phyloP scores from a whole-genome alignment of 2,113 vertebrate species.

The Entomyzon cyanotis region DNA sequence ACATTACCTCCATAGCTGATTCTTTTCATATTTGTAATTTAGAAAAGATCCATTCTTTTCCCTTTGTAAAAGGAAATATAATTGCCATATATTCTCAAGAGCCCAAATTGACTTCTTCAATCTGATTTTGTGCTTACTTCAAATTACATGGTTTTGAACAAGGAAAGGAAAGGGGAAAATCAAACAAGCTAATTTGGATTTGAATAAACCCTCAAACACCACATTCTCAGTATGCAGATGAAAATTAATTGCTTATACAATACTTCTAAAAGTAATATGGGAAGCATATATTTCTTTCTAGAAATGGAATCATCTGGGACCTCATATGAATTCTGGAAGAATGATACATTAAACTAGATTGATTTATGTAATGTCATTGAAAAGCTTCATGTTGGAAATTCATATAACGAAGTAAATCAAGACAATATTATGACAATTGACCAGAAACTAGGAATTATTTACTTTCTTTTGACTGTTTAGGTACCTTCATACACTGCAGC shows the following conservation, averaged over 20 bases:
- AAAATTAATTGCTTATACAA: background rate
- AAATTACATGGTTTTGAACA: background rate
- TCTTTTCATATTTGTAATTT: conserved; percentile 14
- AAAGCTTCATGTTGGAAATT: background rate
- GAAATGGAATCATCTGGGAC: background rate
- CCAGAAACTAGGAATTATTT: background rate
- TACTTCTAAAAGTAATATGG: background rate
- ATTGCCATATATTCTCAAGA: conserved; percentile 20
- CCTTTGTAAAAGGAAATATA: background rate
- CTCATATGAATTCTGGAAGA: background rate
- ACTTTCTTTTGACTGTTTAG: background rate
- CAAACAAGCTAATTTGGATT: background rate
- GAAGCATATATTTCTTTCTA: background rate
- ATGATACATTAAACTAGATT: background rate
- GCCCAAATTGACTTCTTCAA: background rate
- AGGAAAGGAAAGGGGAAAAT: background rate
- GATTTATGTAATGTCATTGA: background rate
- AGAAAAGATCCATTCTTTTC: background rate
- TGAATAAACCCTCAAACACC: background rate
- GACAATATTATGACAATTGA: background rate
- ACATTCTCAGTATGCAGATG: background rate
- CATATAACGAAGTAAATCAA: background rate
- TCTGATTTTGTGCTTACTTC: background rate
- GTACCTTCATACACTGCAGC: background rate
- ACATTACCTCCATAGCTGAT: background rate